phyloP scores from a whole-genome alignment of 1,140 invertebrate species.

The Zaprionus tsacasi region DNA sequence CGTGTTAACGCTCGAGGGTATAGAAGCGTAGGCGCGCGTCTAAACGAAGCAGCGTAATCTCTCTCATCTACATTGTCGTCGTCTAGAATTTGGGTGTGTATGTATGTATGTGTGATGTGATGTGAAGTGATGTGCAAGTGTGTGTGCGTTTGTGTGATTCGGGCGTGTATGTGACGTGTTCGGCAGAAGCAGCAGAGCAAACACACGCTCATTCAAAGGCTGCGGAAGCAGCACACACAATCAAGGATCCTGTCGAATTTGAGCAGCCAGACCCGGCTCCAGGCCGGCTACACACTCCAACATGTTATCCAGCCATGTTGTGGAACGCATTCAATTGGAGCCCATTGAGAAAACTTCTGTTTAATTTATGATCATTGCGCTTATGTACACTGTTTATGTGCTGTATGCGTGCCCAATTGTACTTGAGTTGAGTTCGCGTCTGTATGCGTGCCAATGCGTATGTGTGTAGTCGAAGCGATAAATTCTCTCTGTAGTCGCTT shows the following conservation, averaged over 20 bases:
- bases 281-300: constrained; percentile 9
- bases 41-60: constrained; percentile 69
- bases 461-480: constrained; percentile 55
- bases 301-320: neutral
- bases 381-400: constrained; percentile 58
- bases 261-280: constrained; percentile 5
- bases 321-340: constrained; percentile 26
- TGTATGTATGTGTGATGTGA: constrained; percentile 12
- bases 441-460: constrained; percentile 10
- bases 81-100: constrained; percentile 73
- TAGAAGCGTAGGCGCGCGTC: constrained; percentile 46
- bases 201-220: constrained; percentile 28
- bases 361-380: constrained; percentile 70
- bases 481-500: constrained; percentile 58
- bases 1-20: constrained; percentile 68
- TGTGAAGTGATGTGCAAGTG: constrained; percentile 33
- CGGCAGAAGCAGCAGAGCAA: constrained; percentile 54
- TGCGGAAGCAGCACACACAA: neutral
- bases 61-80: constrained; percentile 53
- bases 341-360: constrained; percentile 70
- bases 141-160: constrained; percentile 40
- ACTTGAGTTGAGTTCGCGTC: constrained; percentile 46
- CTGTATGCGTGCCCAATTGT: constrained; percentile 69
- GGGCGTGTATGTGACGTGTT: constrained; percentile 79
- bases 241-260: constrained; percentile 34